Conservation (phyloP, 2,113 vertebrate species). For the Barnardius zonarius region DNA sequence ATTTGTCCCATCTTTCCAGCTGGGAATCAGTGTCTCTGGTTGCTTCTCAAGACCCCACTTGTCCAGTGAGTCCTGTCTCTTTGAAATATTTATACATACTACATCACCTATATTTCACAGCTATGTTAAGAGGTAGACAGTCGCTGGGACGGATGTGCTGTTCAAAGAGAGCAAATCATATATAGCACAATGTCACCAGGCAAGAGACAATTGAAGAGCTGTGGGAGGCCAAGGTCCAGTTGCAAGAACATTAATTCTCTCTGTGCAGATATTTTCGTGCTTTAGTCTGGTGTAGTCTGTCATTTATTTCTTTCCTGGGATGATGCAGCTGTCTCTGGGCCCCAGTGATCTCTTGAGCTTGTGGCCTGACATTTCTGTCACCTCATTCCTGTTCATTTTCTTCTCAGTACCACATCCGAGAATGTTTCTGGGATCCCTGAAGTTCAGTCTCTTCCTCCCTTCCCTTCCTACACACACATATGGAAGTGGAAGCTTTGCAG, state of each 20-base stretch:
- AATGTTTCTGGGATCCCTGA: neutral
- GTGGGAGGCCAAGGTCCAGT: constrained; percentile 47
- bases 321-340: constrained; percentile 16
- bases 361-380: constrained; percentile 31
- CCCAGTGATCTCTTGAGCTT: neutral
- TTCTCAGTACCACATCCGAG: neutral
- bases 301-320: neutral
- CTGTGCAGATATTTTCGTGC: constrained; percentile 24
- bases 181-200: neutral
- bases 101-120: constrained; percentile 44
- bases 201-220: neutral
- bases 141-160: neutral
- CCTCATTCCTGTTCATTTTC: neutral
- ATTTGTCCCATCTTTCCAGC: neutral
- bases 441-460: neutral
- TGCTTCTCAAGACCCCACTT: neutral
- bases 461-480: neutral
- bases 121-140: neutral
- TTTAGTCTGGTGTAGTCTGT: neutral
- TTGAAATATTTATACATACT: constrained; percentile 36
- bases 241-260: constrained; percentile 39
- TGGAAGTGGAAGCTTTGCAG: neutral
- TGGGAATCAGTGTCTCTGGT: neutral
- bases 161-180: constrained; percentile 34
- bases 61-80: constrained; percentile 16